phyloP scores from a whole-genome alignment of 1,140 invertebrate genomes.

The Thalassaphorura encarpata region DNA sequence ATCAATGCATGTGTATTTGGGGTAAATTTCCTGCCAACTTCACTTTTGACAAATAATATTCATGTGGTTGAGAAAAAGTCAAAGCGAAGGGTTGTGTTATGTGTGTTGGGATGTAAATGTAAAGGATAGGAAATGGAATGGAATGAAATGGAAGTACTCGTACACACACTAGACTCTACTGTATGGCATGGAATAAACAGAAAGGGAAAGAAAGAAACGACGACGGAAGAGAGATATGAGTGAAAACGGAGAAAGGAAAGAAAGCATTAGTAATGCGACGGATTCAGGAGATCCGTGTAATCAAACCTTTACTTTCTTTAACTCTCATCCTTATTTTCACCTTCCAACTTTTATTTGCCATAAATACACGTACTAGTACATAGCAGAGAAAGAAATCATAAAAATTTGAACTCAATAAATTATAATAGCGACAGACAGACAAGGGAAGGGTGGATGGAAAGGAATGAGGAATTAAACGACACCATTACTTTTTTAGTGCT shows the following conservation, averaged over 20 bases:
- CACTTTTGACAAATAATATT: constrained; percentile 34
- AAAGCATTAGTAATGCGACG: constrained; percentile 19
- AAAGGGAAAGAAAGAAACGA: no score
- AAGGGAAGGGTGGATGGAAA: no score
- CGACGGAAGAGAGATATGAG: constrained; percentile 3
- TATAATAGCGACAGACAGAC: no score
- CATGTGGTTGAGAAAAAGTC: constrained; percentile 18
- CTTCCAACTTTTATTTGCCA: no score
- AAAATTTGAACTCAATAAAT: no score
- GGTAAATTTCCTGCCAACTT: constrained; percentile 27
- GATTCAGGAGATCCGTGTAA: constrained; percentile 12
- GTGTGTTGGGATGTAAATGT: background rate
- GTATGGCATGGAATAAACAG: background rate
- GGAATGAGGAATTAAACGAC: no score
- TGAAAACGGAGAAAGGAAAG: constrained; percentile 13
- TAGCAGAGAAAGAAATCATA: no score
- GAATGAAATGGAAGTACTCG: background rate
- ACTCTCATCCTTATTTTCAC: no score
- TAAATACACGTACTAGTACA: no score
- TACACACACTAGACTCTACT: constrained; percentile 1
- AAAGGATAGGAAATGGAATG: no score
- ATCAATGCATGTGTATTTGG: constrained; percentile 30
- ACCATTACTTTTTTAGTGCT: no score
- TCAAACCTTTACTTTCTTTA: constrained; percentile 21
- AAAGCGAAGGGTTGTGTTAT: background rate